Conservation (phyloP, 1,140 invertebrate species). For the Polyergus mexicanus region DNA sequence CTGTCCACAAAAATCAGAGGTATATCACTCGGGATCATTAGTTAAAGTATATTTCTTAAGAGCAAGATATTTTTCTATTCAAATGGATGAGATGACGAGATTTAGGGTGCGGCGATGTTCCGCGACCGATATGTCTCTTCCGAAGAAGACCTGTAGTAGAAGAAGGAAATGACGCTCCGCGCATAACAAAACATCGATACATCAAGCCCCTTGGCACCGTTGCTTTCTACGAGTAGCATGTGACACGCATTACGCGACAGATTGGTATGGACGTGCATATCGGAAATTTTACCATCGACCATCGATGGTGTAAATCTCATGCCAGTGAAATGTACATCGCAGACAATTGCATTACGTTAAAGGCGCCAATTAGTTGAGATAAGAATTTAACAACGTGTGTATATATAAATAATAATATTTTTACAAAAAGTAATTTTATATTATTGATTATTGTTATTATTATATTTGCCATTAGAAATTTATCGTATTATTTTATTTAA, state of each 20-base stretch:
- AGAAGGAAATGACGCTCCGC: slow-evolving; percentile 79
- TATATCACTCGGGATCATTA: neutral
- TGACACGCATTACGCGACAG: slow-evolving; percentile 73
- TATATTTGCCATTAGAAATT: neutral
- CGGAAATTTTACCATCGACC: slow-evolving; percentile 53
- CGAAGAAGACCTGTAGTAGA: slow-evolving; percentile 17
- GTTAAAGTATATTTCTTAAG: neutral
- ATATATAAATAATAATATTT: neutral
- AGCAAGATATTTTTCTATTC: neutral
- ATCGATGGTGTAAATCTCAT: slow-evolving; percentile 45
- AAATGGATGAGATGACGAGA: slow-evolving; percentile 40
- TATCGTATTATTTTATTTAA: neutral
- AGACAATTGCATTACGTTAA: neutral
- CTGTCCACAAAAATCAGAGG: neutral
- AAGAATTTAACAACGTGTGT: neutral
- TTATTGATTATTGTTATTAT: neutral
- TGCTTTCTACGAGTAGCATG: slow-evolving; percentile 67
- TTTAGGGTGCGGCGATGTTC: neutral
- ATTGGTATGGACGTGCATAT: slow-evolving; percentile 55
- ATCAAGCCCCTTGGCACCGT: slow-evolving; percentile 60
- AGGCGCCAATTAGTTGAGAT: neutral
- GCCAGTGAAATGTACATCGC: slow-evolving; percentile 8
- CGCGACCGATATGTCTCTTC: slow-evolving; percentile 4
- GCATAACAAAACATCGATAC: slow-evolving; percentile 77
- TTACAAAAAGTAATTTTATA: neutral